These are phyloP conservation scores for Malacoraja senta DNA, from an alignment of 2,797 vertebrate species.

Conservation along the genomic window DNA sequence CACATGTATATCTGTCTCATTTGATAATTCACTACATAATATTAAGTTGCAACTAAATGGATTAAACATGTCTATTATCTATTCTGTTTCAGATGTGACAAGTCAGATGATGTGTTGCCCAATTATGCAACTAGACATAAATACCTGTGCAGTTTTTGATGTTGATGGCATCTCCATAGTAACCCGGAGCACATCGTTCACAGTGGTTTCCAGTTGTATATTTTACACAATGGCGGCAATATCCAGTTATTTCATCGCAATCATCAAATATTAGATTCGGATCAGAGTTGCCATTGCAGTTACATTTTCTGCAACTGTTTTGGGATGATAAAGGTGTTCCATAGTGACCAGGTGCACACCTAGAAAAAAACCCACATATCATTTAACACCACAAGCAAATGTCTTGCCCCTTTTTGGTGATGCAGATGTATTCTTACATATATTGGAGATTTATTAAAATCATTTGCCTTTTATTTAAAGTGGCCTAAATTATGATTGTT, in stretches of 20 bases:
- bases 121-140: background rate
- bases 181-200: conserved; percentile 78
- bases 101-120: background rate
- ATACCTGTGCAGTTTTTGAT: conserved; percentile 84
- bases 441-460: background rate
- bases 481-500: background rate
- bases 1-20: background rate
- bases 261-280: conserved; percentile 92
- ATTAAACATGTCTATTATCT: background rate
- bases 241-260: conserved; percentile 84
- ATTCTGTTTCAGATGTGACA: background rate
- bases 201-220: conserved; percentile 79
- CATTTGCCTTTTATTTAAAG: background rate
- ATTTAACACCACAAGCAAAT: conserved; percentile 43
- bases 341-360: conserved; percentile 90
- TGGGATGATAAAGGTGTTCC: conserved; percentile 79
- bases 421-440: background rate
- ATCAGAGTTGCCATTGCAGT: conserved; percentile 91
- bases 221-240: conserved; percentile 80
- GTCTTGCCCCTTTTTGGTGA: conserved; percentile 41
- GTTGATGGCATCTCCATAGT: conserved; percentile 77
- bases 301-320: conserved; percentile 78
- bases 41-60: background rate
- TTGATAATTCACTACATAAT: background rate
- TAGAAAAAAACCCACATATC: conserved; percentile 49